Percentiles rank a stretch among this genome's conserved stretches.
These are phyloP conservation scores for Aphaenogaster ashmeadi DNA, from an alignment of 1,140 invertebrate genomes.

Conservation along the genomic window DNA sequence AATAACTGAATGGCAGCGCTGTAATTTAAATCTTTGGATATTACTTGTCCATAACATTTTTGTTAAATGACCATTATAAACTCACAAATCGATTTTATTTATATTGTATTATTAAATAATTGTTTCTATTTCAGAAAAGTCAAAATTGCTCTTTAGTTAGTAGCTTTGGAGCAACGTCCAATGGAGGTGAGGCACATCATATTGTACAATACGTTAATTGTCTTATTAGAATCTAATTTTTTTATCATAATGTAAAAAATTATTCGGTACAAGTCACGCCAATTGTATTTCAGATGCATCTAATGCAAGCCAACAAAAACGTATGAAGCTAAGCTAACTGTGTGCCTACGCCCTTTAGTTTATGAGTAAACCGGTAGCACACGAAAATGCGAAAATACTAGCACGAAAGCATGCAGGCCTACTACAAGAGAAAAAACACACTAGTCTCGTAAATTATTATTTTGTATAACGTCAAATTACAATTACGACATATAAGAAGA, in stretches of 20 bases:
- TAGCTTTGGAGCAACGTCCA: conserved; percentile 82
- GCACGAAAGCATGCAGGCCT: conserved; percentile 82
- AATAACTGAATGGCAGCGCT: too few relatives aligned
- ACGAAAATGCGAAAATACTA: conserved; percentile 68
- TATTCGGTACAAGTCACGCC: background rate
- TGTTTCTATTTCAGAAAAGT: conserved; percentile 82
- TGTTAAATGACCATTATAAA: background rate
- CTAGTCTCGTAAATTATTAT: conserved; percentile 85
- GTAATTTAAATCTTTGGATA: background rate
- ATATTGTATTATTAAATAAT: conserved; percentile 28
- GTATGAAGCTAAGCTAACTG: conserved; percentile 86
- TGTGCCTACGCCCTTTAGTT: conserved; percentile 82
- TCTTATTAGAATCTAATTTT: background rate
- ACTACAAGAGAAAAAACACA: conserved; percentile 72
- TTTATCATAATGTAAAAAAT: background rate
- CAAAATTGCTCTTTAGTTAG: conserved; percentile 84
- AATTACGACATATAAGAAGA: conserved; percentile 65
- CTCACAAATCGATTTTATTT: conserved; percentile 20
- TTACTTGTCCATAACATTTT: background rate
- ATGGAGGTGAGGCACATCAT: conserved; percentile 81
- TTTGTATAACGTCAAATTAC: conserved; percentile 78
- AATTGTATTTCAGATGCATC: conserved; percentile 80
- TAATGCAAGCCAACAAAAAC: conserved; percentile 84
- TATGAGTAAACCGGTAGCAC: conserved; percentile 70
- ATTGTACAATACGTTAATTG: background rate